phyloP scores from a whole-genome alignment of 2,888 invertebrate species.

The Cephus sareptanus region DNA sequence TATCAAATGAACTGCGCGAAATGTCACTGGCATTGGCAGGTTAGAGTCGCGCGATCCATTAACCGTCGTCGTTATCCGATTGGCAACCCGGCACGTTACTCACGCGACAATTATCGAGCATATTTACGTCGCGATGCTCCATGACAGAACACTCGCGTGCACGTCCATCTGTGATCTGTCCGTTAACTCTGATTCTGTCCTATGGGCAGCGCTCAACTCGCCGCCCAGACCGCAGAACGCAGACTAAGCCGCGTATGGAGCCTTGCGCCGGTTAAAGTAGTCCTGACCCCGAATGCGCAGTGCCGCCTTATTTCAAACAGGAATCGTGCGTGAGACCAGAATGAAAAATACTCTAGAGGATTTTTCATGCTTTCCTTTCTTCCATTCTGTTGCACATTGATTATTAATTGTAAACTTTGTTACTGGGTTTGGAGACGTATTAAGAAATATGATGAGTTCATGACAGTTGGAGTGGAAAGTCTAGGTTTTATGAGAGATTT shows the following conservation, averaged over 20 bases:
- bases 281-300: neutral
- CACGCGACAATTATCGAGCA: conserved; percentile 31
- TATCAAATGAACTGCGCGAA: neutral
- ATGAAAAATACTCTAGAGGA: neutral
- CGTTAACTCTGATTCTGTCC: conserved; percentile 31
- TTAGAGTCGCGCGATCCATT: neutral
- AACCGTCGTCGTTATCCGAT: conserved; percentile 31
- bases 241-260: neutral
- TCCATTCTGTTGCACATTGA: neutral
- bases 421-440: neutral
- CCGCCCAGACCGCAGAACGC: conserved; percentile 38
- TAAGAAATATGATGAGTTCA: neutral
- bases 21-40: neutral
- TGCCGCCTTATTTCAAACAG: neutral
- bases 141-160: conserved; percentile 50
- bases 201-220: conserved; percentile 23
- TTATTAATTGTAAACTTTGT: neutral
- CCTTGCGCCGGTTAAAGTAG: conserved; percentile 14
- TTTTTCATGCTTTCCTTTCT: neutral
- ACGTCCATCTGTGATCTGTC: conserved; percentile 51
- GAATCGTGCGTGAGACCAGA: neutral
- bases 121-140: conserved; percentile 34
- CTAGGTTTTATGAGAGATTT: neutral
- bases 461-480: neutral
- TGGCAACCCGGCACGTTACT: conserved; percentile 30